Base-by-base conservation (phyloP, 1,140 invertebrate genomes). In the Ctenoplectra terminalis region DNA sequence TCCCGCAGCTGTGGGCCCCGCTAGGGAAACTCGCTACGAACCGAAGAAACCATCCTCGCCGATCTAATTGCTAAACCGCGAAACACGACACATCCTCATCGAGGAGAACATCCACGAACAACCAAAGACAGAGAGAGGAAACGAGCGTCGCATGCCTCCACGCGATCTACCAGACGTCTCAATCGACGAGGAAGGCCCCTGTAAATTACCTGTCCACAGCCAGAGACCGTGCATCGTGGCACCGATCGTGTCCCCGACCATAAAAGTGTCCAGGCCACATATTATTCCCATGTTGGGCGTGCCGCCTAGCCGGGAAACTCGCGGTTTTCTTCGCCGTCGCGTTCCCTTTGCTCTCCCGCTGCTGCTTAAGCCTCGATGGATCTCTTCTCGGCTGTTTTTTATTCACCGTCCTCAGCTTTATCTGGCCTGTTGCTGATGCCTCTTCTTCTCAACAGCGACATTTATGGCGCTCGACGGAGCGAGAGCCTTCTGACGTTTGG, bases 101-200 rank as follows among this genome's bases (percentile, higher is more conserved):
- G 9, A 17, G 13, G 11, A 9, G 13, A 58, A 26, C n/a, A 17
- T 13, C 6, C 5, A 15, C 50, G 50, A n/a, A n/a, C n/a, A n/a
- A n/a, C n/a, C n/a, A n/a, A 64, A 64, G 71, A 88, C 72, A 75
- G 64, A 73, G 71, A 60, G 52, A 60, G 50, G 66, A 50, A 63
- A n/a, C 20, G 29, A 11, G 67, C 69, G 87, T 88, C 82, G 81
- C 90, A 86, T 90, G 88, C 85, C 87, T 89, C 86, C 88, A 88
- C 90, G 90, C 89, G 87, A 87, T 88, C 77, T 43, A 15, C 70
- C 60, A 85, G 88, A 91, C 88, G 82, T 91, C 90, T 91, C 89
- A 91, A 91, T 91, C 86, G 77, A 54, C 80, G 43, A 61, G 52
- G 73, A 82, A 82, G 73, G 64, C 70, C 74, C 70, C 80, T 82